These are phyloP conservation scores for Oncorhynchus gorbuscha DNA, from an alignment of 2,113 vertebrate genomes.

Conservation along the genomic window DNA sequence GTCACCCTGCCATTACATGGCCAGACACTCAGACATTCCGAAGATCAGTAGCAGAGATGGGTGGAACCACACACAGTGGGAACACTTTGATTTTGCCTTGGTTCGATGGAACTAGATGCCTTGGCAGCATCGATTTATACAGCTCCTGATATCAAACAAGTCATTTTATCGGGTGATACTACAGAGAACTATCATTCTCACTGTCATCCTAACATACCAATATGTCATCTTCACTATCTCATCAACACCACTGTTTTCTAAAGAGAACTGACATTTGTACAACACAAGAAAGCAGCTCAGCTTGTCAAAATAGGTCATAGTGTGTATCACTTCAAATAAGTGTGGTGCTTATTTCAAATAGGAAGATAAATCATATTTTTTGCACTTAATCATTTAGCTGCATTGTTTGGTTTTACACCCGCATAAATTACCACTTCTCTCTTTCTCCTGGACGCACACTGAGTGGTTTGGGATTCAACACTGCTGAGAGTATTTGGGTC, in stretches of 20 bases:
- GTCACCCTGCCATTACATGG: not conserved
- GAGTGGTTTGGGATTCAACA: no score
- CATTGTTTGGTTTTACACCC: not conserved
- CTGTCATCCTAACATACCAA: constrained; percentile 36
- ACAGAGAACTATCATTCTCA: not conserved
- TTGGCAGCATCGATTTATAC: constrained; percentile 14
- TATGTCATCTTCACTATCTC: constrained; percentile 50
- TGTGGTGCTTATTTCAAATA: not conserved
- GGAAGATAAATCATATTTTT: not conserved
- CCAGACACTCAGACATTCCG: constrained; percentile 25
- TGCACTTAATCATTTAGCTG: not conserved
- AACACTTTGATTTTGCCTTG: constrained; percentile 21
- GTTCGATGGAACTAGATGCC: constrained; percentile 28
- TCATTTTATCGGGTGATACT: not conserved
- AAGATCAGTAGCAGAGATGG: constrained; percentile 24
- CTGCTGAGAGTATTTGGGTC: no score
- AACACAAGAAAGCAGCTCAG: constrained; percentile 28
- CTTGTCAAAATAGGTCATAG: constrained; percentile 45
- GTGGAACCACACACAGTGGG: constrained; percentile 20
- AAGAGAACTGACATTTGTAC: constrained; percentile 23
- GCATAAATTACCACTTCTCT: not conserved
- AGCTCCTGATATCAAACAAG: constrained; percentile 20
- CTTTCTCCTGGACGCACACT: no score
- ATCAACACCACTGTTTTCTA: constrained; percentile 23
- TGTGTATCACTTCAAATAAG: constrained; percentile 22